Base-by-base conservation (phyloP, 2,888 invertebrate species). In the Selenia dentaria region DNA sequence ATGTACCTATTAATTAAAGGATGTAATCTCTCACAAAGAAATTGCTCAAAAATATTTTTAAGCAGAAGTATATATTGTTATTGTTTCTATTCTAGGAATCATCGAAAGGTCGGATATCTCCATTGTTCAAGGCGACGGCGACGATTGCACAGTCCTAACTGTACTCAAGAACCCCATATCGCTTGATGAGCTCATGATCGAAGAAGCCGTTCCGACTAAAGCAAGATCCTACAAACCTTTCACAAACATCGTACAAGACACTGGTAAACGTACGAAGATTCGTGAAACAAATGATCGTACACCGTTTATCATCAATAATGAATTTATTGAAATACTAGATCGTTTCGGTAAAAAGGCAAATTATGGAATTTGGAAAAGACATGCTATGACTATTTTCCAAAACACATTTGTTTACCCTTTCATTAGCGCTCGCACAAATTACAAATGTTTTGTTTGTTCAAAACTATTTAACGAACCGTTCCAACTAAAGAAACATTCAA, bases 351-450 rank as follows among this genome's bases (percentile, higher is more conserved):
- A 3, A 4, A n/a, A n/a, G n/a, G n/a, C 44, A 2, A 49, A 70
- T 27, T 46, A 51, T 33, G 57, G 70, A 28, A 48, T 38, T 0
- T 81, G 80, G 79, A 79, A 78, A 52, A 64, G 61, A 48, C 83
- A 83, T 37, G 80, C 82, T 0, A 48, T 80, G 4, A 67, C 60
- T 1, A 59, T 88, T 16, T 80, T 87, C 32, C 79, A 84, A 58
- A 58, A 69, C 49, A 79, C 85, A 0, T 68, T 64, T 24, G 77
- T 85, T 0, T 85, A 80, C 47, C 87, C 87, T 0, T 88, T 88
- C 34, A 58, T 79, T 16, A 74, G 84, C 34, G 60, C 74, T 0
- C 64, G 64, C 10, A 82, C 76, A 46, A 83, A 75, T 54, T 87
- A 79, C 37, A 86, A 83, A 59, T 88, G 87, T 39, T 78, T 79